phyloP scores from a whole-genome alignment of 2,888 invertebrate genomes.

The Lycaena phlaeas region DNA sequence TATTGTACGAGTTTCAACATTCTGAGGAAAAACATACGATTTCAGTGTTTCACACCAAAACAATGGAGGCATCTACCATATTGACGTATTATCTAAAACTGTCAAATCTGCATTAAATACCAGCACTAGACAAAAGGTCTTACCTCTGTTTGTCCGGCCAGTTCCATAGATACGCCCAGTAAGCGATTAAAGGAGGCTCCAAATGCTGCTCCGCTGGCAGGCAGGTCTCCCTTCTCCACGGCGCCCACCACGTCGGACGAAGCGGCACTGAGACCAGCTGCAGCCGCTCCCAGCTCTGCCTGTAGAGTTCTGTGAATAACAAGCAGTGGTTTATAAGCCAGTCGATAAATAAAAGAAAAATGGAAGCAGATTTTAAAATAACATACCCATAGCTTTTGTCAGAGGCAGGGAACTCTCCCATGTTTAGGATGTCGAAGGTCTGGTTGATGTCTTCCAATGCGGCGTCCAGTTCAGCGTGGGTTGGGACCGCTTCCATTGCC shows the following conservation, averaged over 20 bases:
- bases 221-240: constrained; percentile 81
- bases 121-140: too few relatives aligned
- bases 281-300: constrained; percentile 86
- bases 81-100: too few relatives aligned
- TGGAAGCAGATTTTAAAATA: neutral
- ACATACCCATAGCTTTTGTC: constrained; percentile 78
- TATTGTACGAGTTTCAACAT: constrained; percentile 81
- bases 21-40: constrained; percentile 60
- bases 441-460: constrained; percentile 88
- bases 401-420: constrained; percentile 82
- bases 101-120: too few relatives aligned
- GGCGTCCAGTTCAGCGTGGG: constrained; percentile 94
- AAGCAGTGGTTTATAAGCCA: neutral
- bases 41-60: too few relatives aligned
- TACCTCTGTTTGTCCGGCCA: constrained; percentile 84
- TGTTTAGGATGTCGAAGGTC: constrained; percentile 80
- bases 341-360: neutral
- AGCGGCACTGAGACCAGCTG: constrained; percentile 84
- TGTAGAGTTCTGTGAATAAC: constrained; percentile 78
- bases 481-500: constrained; percentile 88
- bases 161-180: constrained; percentile 85
- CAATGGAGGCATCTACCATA: too few relatives aligned
- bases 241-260: constrained; percentile 87
- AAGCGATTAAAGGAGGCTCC: constrained; percentile 84
- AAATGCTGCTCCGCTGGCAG: constrained; percentile 83